Evolutionary conservation across 2,113 vertebrate genomes (phyloP).

Genomic region (Rhabdomys dilectus): DNA sequence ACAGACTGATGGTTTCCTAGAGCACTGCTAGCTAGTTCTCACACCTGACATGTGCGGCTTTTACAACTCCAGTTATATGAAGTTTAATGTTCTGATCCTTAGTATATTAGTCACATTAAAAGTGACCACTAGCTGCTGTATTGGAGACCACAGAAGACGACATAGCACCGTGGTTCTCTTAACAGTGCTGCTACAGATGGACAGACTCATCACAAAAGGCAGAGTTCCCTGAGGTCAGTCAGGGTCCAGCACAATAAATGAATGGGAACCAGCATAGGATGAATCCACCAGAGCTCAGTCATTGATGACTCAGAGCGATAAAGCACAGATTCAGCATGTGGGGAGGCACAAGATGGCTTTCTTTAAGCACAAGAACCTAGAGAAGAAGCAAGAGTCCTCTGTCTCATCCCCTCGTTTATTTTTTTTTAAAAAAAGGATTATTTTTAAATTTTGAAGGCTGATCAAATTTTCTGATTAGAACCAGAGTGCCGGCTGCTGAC

Average conservation of each 20-base stretch:
- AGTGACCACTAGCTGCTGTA: neutral
- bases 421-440: neutral
- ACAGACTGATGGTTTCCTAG: neutral
- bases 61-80: slow-evolving; percentile 33
- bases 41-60: neutral
- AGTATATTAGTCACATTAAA: neutral
- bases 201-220: neutral
- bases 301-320: neutral
- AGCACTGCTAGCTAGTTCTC: neutral
- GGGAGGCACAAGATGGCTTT: neutral
- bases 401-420: neutral
- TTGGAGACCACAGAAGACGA: neutral
- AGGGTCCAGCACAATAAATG: neutral
- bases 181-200: neutral
- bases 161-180: neutral
- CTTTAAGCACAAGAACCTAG: neutral
- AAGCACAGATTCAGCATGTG: neutral
- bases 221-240: neutral
- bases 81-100: slow-evolving; percentile 34
- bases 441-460: slow-evolving; percentile 38
- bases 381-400: neutral
- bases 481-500: neutral
- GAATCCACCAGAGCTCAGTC: neutral
- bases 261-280: neutral
- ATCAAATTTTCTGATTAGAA: neutral